phyloP scores from a whole-genome alignment of 2,888 invertebrate genomes.

The Agrochola circellaris region DNA sequence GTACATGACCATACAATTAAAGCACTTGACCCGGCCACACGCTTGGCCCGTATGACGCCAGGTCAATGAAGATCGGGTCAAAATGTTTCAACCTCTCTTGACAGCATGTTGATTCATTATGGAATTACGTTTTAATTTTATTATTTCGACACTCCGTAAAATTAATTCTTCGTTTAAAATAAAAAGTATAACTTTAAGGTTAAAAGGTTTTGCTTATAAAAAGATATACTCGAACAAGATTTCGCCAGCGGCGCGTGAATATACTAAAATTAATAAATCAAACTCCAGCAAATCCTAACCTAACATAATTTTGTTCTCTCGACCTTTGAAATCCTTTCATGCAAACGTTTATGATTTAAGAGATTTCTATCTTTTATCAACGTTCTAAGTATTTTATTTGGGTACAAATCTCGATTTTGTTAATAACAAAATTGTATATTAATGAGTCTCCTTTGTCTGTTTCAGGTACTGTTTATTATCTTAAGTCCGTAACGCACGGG shows the following conservation, averaged over 20 bases:
- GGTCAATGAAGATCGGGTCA: slow-evolving; percentile 78
- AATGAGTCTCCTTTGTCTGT: slow-evolving; percentile 71
- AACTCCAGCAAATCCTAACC: slow-evolving; percentile 21
- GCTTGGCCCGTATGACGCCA: slow-evolving; percentile 73
- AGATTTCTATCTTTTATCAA: slow-evolving; percentile 21
- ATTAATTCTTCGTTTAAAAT: background rate
- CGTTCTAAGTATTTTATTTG: slow-evolving; percentile 25
- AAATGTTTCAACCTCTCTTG: slow-evolving; percentile 70
- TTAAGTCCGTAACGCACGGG: slow-evolving; percentile 67
- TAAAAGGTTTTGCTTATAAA: background rate
- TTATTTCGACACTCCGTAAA: slow-evolving; percentile 5
- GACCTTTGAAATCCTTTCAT: slow-evolving; percentile 22
- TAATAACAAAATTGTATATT: slow-evolving; percentile 47
- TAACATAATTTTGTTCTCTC: slow-evolving; percentile 17
- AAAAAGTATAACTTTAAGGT: background rate
- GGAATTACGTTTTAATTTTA: slow-evolving; percentile 44
- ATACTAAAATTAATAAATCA: slow-evolving; percentile 33
- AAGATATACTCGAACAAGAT: slow-evolving; percentile 1
- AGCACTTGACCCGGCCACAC: slow-evolving; percentile 81
- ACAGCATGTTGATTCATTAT: slow-evolving; percentile 61
- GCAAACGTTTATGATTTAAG: slow-evolving; percentile 24
- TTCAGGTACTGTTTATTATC: slow-evolving; percentile 82
- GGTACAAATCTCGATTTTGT: slow-evolving; percentile 31
- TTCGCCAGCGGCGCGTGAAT: background rate
- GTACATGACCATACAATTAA: slow-evolving; percentile 76